Evolutionary conservation across 1,140 invertebrate genomes (phyloP).

Genomic region (Drosophila lacertosa): DNA sequence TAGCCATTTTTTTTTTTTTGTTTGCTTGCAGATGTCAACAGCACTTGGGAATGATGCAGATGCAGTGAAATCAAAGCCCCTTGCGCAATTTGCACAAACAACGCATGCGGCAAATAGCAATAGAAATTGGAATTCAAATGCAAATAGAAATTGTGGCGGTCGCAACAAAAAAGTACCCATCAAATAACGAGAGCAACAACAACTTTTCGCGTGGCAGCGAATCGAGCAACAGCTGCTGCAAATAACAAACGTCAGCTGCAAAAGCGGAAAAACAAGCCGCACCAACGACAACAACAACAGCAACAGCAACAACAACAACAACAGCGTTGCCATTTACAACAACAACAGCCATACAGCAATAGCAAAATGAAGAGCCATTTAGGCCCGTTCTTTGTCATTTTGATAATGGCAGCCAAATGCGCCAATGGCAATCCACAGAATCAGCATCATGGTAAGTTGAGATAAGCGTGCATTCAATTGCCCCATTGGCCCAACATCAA

Average conservation of each 20-base stretch:
- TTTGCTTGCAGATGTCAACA: conserved; percentile 77
- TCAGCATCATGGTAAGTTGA: conserved; percentile 74
- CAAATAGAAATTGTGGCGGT: conserved; percentile 70
- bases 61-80: conserved; percentile 73
- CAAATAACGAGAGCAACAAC: conserved; percentile 62
- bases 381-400: conserved; percentile 69
- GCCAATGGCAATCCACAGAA: conserved; percentile 61
- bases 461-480: conserved; percentile 18
- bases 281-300: conserved; percentile 31
- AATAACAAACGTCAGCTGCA: conserved; percentile 52
- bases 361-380: conserved; percentile 62
- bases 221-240: conserved; percentile 45
- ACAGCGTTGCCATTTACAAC: conserved; percentile 16
- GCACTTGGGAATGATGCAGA: conserved; percentile 54
- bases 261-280: conserved; percentile 26
- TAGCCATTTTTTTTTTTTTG: conserved; percentile 29
- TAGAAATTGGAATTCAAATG: conserved; percentile 76
- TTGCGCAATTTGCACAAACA: conserved; percentile 71
- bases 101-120: conserved; percentile 36
- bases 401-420: conserved; percentile 75
- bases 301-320: conserved; percentile 24
- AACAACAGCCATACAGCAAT: no score
- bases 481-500: conserved; percentile 17
- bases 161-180: conserved; percentile 51
- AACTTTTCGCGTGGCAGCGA: conserved; percentile 36